A percentile compares a stretch with the other conserved stretches of the same genome.
phyloP scores from a whole-genome alignment of 2,888 invertebrate genomes.

The Lymantria dispar region DNA sequence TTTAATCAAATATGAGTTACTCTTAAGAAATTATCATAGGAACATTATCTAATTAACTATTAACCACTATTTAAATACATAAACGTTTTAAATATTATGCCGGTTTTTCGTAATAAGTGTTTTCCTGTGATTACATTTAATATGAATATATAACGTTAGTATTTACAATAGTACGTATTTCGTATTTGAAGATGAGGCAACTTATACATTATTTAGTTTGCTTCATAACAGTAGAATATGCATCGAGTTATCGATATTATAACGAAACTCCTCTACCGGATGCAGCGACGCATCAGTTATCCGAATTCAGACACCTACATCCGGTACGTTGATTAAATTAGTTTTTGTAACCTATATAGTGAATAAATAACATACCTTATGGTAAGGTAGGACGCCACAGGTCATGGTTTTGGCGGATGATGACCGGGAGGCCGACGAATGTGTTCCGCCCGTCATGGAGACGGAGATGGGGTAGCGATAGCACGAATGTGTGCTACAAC shows the following conservation, averaged over 20 bases:
- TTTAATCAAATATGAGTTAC: background rate
- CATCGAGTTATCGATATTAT: background rate
- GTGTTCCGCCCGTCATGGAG: too few relatives aligned
- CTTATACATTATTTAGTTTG: background rate
- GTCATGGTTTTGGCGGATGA: too few relatives aligned
- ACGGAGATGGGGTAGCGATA: too few relatives aligned
- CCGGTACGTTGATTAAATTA: slow-evolving; percentile 1
- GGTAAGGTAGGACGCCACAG: too few relatives aligned
- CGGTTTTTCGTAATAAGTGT: background rate
- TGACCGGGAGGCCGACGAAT: too few relatives aligned
- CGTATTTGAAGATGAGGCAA: slow-evolving; percentile 1
- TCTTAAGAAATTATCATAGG: background rate
- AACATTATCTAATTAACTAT: background rate
- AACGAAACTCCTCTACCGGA: slow-evolving; percentile 1
- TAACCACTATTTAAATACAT: background rate
- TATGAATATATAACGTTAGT: background rate
- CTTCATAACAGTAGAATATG: background rate
- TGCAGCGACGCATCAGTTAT: slow-evolving; percentile 1
- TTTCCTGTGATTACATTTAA: background rate
- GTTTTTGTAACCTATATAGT: too few relatives aligned
- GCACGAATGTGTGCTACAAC: too few relatives aligned
- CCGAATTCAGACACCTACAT: slow-evolving; percentile 2
- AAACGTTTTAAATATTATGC: background rate
- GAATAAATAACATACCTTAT: too few relatives aligned
- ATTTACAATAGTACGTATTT: slow-evolving; percentile 1